Base-by-base conservation (phyloP, 2,888 invertebrate species). In the Rhingia campestris region DNA sequence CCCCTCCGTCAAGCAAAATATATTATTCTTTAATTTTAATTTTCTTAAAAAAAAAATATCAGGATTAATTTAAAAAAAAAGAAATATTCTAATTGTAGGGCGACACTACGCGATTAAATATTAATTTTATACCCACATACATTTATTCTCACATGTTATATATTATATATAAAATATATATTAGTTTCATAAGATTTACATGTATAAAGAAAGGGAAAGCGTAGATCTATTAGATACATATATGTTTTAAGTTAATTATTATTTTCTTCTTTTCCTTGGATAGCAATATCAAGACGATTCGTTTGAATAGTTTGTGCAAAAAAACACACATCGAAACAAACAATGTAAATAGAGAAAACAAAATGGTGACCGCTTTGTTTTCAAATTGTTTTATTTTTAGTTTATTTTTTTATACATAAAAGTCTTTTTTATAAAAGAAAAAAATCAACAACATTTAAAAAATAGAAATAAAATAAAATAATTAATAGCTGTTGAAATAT, bases 111-210 rank as follows among this genome's bases (percentile, higher is more conserved):
- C 39, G 53, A 56, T 53, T 49, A 72, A 61, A 67, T 61, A 49
- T 80, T 64, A 66, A 58, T 72, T 72, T 72, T 66, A 64, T 47
- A 49, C 58, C 45, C 49, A 53, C 47, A 67, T 14, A 76, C 63
- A 70, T 45, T 64, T 51, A 74, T 66, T 80, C 73, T 61, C 39
- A 73, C 10, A 69, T 79, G 74, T 79, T 79, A 79, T 66, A 73
- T 54, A 76, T 35, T 64, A 64, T 77, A 74, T 53, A 67, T 54
- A 67, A 75, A 43, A 64, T 43, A 64, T 56, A 41, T 67, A 51
- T 47, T 80, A 80, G 67, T 56, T 74, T 74, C 47, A 67, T 67
- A 80, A 80, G 67, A 73, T 59, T 56, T 79, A 64, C 63, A 64
- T 72, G 7, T 49, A 32, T 51, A 32, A 51, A 35, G 37, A 39